These are phyloP conservation scores for Apolygus lucorum DNA, from an alignment of 1,140 invertebrate genomes.

Conservation along the genomic window DNA sequence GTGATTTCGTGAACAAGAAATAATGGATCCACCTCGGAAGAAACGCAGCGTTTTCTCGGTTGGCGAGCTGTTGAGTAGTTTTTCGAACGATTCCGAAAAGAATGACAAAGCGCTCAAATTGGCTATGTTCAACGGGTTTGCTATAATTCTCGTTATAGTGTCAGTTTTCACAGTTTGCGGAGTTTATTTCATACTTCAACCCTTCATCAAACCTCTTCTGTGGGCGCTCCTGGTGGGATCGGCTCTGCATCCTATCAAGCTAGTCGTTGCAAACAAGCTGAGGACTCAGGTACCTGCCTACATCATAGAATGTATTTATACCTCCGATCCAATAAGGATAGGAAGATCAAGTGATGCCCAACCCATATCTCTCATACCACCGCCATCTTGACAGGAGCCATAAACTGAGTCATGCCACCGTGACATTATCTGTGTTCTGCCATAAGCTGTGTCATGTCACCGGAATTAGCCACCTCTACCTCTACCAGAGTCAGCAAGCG, in stretches of 20 bases:
- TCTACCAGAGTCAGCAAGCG: too few species aligned
- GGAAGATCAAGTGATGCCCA: too few species aligned
- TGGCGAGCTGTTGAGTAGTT: constrained; percentile 16
- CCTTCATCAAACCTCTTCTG: constrained; percentile 83
- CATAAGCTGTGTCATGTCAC: too few species aligned
- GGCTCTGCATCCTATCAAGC: constrained; percentile 81
- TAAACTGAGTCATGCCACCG: too few species aligned
- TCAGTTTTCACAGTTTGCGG: constrained; percentile 53
- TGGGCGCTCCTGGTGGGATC: constrained; percentile 91
- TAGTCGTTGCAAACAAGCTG: constrained; percentile 56
- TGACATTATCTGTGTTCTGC: too few species aligned
- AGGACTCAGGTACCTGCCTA: constrained; percentile 62
- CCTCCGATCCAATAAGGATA: too few species aligned
- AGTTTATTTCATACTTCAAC: constrained; percentile 74
- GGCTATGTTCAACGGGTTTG: constrained; percentile 28
- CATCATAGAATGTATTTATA: too few species aligned
- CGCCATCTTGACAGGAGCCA: too few species aligned
- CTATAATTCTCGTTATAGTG: constrained; percentile 25
- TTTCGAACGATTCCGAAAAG: constrained; percentile 19
- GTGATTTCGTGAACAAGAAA: too few species aligned
- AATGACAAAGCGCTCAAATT: constrained; percentile 26
- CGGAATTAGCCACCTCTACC: too few species aligned
- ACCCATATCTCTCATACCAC: too few species aligned
- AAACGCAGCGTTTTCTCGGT: constrained; percentile 22
- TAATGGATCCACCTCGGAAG: constrained; percentile 4